phyloP scores from a whole-genome alignment of 64 coral and sea anemone species.

The Platygyra sinensis region DNA sequence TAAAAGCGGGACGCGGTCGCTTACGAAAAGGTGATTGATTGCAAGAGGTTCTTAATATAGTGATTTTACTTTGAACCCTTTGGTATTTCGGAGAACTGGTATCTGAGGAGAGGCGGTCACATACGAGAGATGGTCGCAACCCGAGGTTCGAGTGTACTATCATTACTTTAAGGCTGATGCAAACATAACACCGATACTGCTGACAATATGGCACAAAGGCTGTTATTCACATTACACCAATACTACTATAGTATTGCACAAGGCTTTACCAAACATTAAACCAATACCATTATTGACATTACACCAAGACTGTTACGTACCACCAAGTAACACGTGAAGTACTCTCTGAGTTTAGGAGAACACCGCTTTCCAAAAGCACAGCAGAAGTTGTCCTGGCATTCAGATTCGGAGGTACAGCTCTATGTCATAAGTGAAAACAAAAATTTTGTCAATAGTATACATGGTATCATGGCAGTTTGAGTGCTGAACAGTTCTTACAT shows the following conservation, averaged over 20 bases:
- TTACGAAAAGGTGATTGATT: too few species aligned
- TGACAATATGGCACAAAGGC: neutral
- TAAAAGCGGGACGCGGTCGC: too few species aligned
- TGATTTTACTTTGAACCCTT: too few species aligned
- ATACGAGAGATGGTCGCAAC: too few species aligned
- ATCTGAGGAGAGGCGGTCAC: too few species aligned
- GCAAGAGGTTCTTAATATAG: too few species aligned
- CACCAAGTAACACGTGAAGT: conserved; percentile 54
- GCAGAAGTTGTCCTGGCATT: conserved; percentile 69
- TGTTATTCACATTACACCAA: neutral
- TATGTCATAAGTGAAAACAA: neutral
- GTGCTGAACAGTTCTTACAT: neutral
- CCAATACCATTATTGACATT: neutral
- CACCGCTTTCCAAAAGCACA: conserved; percentile 68
- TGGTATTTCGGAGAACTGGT: too few species aligned
- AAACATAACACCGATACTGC: neutral
- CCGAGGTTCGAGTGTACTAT: neutral
- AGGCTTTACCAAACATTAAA: neutral
- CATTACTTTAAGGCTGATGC: neutral
- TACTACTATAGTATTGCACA: neutral
- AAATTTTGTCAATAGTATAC: neutral
- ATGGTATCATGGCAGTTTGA: neutral
- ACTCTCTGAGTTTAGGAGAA: conserved; percentile 41
- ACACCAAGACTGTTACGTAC: conserved; percentile 11
- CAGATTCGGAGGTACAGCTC: conserved; percentile 57